Percentiles rank a stretch among this genome's conserved stretches.
Conservation (phyloP, 1,140 invertebrate species). For the Dinoponera quadriceps region DNA sequence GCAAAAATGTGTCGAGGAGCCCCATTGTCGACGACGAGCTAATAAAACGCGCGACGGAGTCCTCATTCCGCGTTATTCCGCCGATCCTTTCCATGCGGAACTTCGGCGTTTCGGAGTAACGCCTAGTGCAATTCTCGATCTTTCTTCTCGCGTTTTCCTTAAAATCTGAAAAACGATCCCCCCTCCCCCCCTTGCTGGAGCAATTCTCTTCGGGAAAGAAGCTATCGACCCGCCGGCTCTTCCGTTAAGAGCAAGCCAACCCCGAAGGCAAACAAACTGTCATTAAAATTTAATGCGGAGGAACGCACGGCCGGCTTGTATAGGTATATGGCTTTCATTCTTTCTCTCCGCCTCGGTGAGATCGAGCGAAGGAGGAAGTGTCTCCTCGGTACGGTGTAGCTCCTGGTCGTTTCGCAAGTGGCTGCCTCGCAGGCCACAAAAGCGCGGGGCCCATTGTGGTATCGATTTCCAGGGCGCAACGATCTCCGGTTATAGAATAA, state of each 20-base stretch:
- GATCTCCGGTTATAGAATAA: slow-evolving; percentile 55
- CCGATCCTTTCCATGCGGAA: not conserved
- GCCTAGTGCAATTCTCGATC: slow-evolving; percentile 1
- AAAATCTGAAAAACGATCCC: no score
- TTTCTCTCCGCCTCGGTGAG: not conserved
- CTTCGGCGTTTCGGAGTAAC: not conserved
- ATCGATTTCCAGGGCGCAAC: slow-evolving; percentile 64
- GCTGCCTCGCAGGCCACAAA: slow-evolving; percentile 27
- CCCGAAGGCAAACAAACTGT: slow-evolving; percentile 17
- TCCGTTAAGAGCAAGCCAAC: not conserved
- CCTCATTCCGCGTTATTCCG: not conserved
- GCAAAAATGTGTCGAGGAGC: slow-evolving; percentile 49
- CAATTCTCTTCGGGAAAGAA: no score
- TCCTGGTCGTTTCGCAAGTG: slow-evolving; percentile 41
- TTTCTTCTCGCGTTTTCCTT: no score
- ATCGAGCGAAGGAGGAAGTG: slow-evolving; percentile 27
- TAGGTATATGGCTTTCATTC: slow-evolving; percentile 1
- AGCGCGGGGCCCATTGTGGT: slow-evolving; percentile 56
- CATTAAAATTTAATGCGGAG: slow-evolving; percentile 42
- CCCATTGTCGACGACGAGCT: slow-evolving; percentile 42
- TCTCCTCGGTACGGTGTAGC: not conserved
- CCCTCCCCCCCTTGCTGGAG: no score
- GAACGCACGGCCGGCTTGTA: not conserved
- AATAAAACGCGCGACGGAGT: slow-evolving; percentile 34
- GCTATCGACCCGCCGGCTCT: no score